Conservation (phyloP, 2,888 invertebrate species). For the Ectobius pallidus region DNA sequence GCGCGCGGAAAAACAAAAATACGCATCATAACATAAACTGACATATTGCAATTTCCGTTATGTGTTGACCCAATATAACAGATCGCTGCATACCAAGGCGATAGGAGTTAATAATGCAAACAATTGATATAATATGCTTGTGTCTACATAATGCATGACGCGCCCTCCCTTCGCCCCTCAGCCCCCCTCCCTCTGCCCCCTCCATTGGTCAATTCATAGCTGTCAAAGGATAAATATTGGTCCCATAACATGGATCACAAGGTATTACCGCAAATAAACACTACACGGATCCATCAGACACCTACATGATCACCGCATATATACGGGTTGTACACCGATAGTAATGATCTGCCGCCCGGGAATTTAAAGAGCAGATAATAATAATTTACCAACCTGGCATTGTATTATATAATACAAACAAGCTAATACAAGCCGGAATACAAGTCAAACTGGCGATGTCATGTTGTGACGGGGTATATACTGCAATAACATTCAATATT, state of each 20-base stretch:
- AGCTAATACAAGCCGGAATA: constrained; percentile 26
- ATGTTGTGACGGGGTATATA: constrained; percentile 29
- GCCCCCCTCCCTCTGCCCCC: neutral
- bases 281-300: constrained; percentile 1
- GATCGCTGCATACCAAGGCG: neutral
- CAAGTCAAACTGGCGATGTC: constrained; percentile 37
- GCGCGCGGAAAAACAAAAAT: neutral
- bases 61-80: neutral
- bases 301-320: no score
- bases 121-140: constrained; percentile 19
- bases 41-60: neutral
- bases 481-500: constrained; percentile 35
- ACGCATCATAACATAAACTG: neutral
- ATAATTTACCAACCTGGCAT: constrained; percentile 36
- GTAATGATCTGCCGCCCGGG: constrained; percentile 24
- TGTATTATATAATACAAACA: constrained; percentile 26
- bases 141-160: constrained; percentile 21
- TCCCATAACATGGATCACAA: constrained; percentile 9
- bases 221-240: constrained; percentile 39
- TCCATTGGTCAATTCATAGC: constrained; percentile 32
- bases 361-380: constrained; percentile 15
- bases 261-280: constrained; percentile 14
- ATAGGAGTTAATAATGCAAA: constrained; percentile 8
- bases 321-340: constrained; percentile 10
- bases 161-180: neutral